These are phyloP conservation scores for Molorchus minor DNA, from an alignment of 2,888 invertebrate genomes.

Conservation along the genomic window DNA sequence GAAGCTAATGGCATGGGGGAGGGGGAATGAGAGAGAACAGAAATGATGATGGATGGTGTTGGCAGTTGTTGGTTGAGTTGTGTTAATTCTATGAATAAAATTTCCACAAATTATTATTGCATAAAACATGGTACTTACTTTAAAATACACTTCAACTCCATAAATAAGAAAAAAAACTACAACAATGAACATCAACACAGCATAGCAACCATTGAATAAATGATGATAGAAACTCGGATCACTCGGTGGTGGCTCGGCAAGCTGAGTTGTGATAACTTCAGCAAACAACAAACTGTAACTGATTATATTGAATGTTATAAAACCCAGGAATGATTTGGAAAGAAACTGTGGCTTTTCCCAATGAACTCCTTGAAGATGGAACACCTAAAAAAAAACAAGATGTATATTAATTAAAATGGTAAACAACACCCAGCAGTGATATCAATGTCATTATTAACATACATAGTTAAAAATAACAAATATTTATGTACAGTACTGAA, in stretches of 20 bases:
- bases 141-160: slow-evolving; percentile 93
- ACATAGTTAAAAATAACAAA: too few relatives aligned
- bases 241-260: slow-evolving; percentile 63
- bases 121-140: slow-evolving; percentile 76
- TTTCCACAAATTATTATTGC: too few relatives aligned
- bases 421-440: too few relatives aligned
- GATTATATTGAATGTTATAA: slow-evolving; percentile 88
- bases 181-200: slow-evolving; percentile 87
- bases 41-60: too few relatives aligned
- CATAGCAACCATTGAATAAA: slow-evolving; percentile 92
- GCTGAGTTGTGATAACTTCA: slow-evolving; percentile 70
- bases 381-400: slow-evolving; percentile 77
- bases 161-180: slow-evolving; percentile 93
- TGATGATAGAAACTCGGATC: slow-evolving; percentile 81
- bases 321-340: slow-evolving; percentile 90
- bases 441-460: too few relatives aligned
- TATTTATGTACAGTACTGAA: too few relatives aligned
- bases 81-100: too few relatives aligned
- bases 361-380: slow-evolving; percentile 86
- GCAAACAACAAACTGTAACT: slow-evolving; percentile 86
- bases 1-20: too few relatives aligned
- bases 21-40: too few relatives aligned
- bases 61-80: too few relatives aligned
- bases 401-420: slow-evolving; percentile 11
- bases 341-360: slow-evolving; percentile 91